Percentiles rank a stretch among this genome's conserved stretches.
phyloP scores from a whole-genome alignment of 1,140 invertebrate species.

The Schmidtea mediterranea region DNA sequence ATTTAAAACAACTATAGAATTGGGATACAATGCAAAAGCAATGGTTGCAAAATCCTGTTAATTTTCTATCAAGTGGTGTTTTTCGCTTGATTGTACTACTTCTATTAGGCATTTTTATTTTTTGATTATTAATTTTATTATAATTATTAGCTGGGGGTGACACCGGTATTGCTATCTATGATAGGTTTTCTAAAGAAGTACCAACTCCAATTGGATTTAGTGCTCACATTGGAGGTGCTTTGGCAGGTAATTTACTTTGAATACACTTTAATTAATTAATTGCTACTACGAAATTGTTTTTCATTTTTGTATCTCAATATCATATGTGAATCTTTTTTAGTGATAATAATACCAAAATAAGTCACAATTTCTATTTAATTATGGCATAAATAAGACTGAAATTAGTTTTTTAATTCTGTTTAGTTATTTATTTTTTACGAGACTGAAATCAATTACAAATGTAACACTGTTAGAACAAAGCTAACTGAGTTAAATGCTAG shows the following conservation, averaged over 20 bases:
- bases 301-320: too few relatives aligned
- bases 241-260: constrained; percentile 19
- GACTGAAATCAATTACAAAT: too few relatives aligned
- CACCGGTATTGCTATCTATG: constrained; percentile 18
- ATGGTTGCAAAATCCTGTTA: constrained; percentile 17
- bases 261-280: too few relatives aligned
- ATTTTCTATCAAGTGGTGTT: constrained; percentile 21
- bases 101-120: constrained; percentile 9
- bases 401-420: too few relatives aligned
- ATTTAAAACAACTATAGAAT: constrained; percentile 10
- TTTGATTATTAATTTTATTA: not conserved
- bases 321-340: too few relatives aligned
- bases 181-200: constrained; percentile 11
- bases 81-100: constrained; percentile 18
- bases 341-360: too few relatives aligned
- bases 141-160: constrained; percentile 13
- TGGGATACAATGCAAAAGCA: constrained; percentile 26
- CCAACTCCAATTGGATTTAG: constrained; percentile 15
- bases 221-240: constrained; percentile 19
- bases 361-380: too few relatives aligned
- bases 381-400: too few relatives aligned
- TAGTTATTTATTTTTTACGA: too few relatives aligned
- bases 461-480: too few relatives aligned
- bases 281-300: too few relatives aligned
- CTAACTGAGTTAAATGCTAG: too few relatives aligned